Evolutionary conservation across 2,888 invertebrate species (phyloP).

Genomic region (Parapristionchus giblindavisi): DNA sequence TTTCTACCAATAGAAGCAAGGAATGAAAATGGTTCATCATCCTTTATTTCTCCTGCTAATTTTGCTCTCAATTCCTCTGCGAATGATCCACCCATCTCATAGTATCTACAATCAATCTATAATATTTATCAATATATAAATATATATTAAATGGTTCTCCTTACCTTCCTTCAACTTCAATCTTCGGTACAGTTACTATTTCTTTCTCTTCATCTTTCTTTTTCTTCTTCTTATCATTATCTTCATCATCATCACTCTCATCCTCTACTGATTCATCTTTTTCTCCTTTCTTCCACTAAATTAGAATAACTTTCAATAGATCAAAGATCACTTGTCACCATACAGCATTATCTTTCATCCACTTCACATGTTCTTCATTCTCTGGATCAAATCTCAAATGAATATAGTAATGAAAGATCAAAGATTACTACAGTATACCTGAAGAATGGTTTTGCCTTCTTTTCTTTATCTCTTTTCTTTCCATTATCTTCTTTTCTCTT

Average conservation of each 20-base stretch:
- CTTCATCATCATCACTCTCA: not conserved
- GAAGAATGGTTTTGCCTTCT: conserved; percentile 37
- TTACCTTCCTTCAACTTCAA: conserved; percentile 10
- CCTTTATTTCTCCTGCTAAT: conserved; percentile 5
- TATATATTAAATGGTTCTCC: not conserved
- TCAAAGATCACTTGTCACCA: not conserved
- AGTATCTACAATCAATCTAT: conserved; percentile 11
- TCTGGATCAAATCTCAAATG: conserved; percentile 62
- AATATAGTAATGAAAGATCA: too few species aligned
- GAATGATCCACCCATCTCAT: conserved; percentile 20
- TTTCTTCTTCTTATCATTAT: not conserved
- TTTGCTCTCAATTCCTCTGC: conserved; percentile 16
- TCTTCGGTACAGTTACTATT: not conserved
- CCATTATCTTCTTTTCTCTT: conserved; percentile 39
- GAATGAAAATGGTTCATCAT: conserved; percentile 20
- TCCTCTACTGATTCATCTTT: not conserved
- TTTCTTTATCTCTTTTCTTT: conserved; percentile 31
- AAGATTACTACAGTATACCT: not conserved
- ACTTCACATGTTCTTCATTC: conserved; percentile 58
- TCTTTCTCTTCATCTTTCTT: not conserved
- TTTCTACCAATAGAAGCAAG: conserved; percentile 23
- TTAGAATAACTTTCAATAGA: not conserved
- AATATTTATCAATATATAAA: not conserved
- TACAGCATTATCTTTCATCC: conserved; percentile 51
- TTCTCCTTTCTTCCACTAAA: too few species aligned